A percentile compares a stretch with the other conserved stretches of the same genome.
Evolutionary conservation across 2,797 vertebrate species (phyloP).

Genomic region (Poecilia velifera): DNA sequence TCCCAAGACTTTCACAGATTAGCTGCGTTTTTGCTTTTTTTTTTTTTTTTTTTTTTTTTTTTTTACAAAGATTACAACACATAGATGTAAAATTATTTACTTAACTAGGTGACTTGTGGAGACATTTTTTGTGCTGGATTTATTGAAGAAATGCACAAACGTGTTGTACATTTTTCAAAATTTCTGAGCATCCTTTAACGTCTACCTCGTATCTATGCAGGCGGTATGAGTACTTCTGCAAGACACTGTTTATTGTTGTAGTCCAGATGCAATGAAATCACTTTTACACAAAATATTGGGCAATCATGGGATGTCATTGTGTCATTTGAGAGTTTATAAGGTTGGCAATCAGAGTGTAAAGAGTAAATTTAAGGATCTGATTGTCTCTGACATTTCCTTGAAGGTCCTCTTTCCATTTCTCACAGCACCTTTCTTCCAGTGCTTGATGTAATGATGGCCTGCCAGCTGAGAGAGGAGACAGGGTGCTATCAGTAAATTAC

Average conservation of each 20-base stretch:
- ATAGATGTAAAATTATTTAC: neutral
- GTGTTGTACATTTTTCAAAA: too few species aligned
- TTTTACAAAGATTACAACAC: neutral
- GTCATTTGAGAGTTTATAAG: conserved; percentile 38
- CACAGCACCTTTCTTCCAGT: conserved; percentile 43
- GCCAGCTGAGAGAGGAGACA: conserved; percentile 53
- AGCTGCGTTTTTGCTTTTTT: neutral
- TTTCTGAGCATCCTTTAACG: neutral
- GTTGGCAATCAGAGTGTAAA: conserved; percentile 40
- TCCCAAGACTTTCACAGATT: neutral
- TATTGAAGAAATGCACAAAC: neutral
- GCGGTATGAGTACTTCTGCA: neutral
- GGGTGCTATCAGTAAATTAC: conserved; percentile 66
- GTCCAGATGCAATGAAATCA: conserved; percentile 46
- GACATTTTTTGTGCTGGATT: neutral
- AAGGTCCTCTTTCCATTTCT: conserved; percentile 43
- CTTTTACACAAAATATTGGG: conserved; percentile 21
- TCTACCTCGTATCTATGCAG: neutral
- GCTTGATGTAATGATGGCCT: conserved; percentile 62
- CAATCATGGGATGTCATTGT: neutral
- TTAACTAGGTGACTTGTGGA: neutral
- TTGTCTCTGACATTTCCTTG: conserved; percentile 70
- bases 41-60: neutral
- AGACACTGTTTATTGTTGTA: neutral
- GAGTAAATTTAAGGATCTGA: conserved; percentile 61